Base-by-base conservation (phyloP, 1,140 invertebrate species). In the Trypoxylus dichotomus region DNA sequence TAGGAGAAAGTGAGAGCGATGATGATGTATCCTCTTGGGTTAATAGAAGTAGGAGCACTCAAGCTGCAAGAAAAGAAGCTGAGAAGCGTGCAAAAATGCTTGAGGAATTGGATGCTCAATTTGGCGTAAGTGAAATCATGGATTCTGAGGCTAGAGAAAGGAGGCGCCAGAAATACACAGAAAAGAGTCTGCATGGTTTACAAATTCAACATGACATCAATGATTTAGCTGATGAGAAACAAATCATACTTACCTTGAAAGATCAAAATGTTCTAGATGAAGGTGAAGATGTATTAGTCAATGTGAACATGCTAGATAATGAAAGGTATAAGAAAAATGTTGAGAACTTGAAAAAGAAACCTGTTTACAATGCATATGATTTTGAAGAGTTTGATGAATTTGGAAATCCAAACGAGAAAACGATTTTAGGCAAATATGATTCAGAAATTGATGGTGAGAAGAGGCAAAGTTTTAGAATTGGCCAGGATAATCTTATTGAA, bases 261-360 rank as follows among this genome's bases (percentile, higher is more conserved):
- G 98, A 99, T 88, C 93, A 94, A 86, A 94, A 91, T 83, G 92
- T 99, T 27, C 88, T 99, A 32, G 94, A 97, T 79, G 94, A 97
- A 73, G 93, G 94, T 74, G 91, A 91, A 2, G 98, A 99, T 88
- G 93, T 96, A 15, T 89, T 99, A 25, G 92, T 99, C 25, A 99
- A 99, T 89, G 96, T 99, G 1, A 99, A 99, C 86, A 92, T 99
- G 84, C 84, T 96, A 0, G 98, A 99, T 85, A 92, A 97, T 83
- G 98, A 99, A 86, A 90, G 91, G 74, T 96, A 97, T 84, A 75
- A 54, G 43, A 47, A 93, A 88, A 98, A 97, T 90, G 88, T 95
- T 63, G 90, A 94, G 79, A 92, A 94, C 83, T 96, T 94, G 83
- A 96, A 95, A 83, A 93, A 94, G 80, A 95, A 94, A 86, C 91